phyloP scores from a whole-genome alignment of 2,888 invertebrate genomes.

The Muschampia staudingeri region DNA sequence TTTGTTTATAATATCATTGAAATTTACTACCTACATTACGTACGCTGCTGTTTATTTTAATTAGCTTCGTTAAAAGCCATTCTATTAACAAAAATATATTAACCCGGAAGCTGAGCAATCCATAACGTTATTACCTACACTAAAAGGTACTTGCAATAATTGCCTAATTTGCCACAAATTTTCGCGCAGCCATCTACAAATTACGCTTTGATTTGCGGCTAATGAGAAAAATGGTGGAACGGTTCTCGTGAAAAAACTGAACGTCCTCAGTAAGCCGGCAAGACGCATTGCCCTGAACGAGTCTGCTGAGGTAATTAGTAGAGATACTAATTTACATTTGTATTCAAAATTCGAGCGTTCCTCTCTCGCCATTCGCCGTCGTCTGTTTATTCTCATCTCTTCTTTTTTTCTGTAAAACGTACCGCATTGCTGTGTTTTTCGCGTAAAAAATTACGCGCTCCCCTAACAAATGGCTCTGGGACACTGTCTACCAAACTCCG shows the following conservation, averaged over 20 bases:
- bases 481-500: constrained; percentile 82
- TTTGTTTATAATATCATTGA: neutral
- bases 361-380: constrained; percentile 89
- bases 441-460: constrained; percentile 88
- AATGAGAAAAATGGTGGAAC: constrained; percentile 85
- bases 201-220: constrained; percentile 80
- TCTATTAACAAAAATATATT: constrained; percentile 47
- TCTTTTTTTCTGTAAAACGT: constrained; percentile 82
- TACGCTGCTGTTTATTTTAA: constrained; percentile 16
- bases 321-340: constrained; percentile 92
- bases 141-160: constrained; percentile 56
- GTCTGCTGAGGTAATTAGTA: constrained; percentile 90
- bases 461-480: constrained; percentile 85
- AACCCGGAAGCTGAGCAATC: constrained; percentile 41
- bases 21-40: neutral
- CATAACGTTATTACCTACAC: constrained; percentile 47
- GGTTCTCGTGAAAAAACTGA: constrained; percentile 86
- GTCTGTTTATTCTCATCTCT: constrained; percentile 91
- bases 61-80: constrained; percentile 29
- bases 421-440: constrained; percentile 91
- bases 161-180: constrained; percentile 57
- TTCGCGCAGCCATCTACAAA: constrained; percentile 71
- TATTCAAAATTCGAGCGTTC: constrained; percentile 91
- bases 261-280: constrained; percentile 87
- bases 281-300: constrained; percentile 90